phyloP scores from a whole-genome alignment of 2,113 vertebrate species.

The Cranoglanis bouderius region DNA sequence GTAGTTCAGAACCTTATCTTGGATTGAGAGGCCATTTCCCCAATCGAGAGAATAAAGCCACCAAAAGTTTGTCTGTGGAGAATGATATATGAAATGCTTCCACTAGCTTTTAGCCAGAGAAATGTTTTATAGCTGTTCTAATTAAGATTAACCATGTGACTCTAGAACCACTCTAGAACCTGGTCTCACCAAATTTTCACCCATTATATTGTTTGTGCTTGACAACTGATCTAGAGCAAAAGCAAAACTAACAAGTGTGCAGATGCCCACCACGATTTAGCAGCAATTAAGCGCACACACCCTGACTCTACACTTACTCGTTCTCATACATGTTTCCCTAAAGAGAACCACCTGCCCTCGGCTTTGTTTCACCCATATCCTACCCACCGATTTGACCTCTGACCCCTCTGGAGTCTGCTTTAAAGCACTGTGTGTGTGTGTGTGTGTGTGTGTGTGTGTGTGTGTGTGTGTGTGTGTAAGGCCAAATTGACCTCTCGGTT shows the following conservation, averaged over 20 bases:
- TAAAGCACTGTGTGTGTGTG: slow-evolving; percentile 50
- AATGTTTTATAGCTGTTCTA: neutral
- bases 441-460: slow-evolving; percentile 18
- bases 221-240: neutral
- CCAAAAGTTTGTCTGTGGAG: neutral
- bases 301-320: neutral
- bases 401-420: slow-evolving; percentile 65
- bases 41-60: neutral
- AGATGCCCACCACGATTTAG: neutral
- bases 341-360: slow-evolving; percentile 68
- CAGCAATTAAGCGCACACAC: neutral
- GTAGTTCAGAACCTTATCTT: neutral
- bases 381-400: slow-evolving; percentile 65
- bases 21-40: neutral
- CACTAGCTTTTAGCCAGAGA: neutral
- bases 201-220: neutral
- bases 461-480: slow-evolving; percentile 27
- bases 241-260: slow-evolving; percentile 32
- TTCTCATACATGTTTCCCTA: slow-evolving; percentile 48
- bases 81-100: neutral
- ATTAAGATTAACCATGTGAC: neutral
- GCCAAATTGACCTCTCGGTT: slow-evolving; percentile 61
- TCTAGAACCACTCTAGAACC: neutral
- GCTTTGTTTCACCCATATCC: slow-evolving; percentile 59
- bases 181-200: neutral